A percentile compares a stretch with the other conserved stretches of the same genome.
phyloP scores from a whole-genome alignment of 35 echinoderm and acorn worm species.

The Eucidaris tribuloides region DNA sequence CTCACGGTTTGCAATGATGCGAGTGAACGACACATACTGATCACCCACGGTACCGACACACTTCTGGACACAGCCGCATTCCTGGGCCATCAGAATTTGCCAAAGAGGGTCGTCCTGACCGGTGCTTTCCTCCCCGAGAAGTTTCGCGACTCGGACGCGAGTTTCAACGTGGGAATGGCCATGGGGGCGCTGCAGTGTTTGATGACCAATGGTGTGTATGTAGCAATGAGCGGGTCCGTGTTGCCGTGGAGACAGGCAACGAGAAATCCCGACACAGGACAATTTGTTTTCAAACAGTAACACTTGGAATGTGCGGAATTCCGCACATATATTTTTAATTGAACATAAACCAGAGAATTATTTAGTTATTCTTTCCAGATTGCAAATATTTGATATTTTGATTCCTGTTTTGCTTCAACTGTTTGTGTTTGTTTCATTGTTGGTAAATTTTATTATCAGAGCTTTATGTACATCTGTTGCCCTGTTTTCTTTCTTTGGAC shows the following conservation, averaged over 20 bases:
- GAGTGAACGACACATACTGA: conserved; percentile 29
- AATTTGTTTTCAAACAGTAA: conserved; percentile 42
- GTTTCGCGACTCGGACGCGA: conserved; percentile 59
- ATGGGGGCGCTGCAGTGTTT: conserved; percentile 64
- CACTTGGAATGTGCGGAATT: too few species aligned
- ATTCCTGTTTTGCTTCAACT: too few species aligned
- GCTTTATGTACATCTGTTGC: too few species aligned
- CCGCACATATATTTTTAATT: too few species aligned
- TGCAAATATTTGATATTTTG: too few species aligned
- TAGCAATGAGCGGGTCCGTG: conserved; percentile 56
- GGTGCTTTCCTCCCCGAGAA: conserved; percentile 65
- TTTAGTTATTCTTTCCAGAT: too few species aligned
- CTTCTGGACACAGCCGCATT: conserved; percentile 53
- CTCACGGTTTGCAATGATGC: conserved; percentile 14
- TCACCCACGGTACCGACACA: conserved; percentile 74
- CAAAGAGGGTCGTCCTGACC: conserved; percentile 63
- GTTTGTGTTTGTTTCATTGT: too few species aligned
- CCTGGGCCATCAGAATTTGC: conserved; percentile 26
- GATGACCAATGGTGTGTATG: conserved; percentile 14
- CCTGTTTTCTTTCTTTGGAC: too few species aligned
- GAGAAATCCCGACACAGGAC: conserved; percentile 29
- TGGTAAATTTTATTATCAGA: too few species aligned
- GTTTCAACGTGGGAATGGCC: conserved; percentile 58
- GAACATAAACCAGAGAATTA: too few species aligned
- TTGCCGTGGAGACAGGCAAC: conserved; percentile 51